Conservation (phyloP, 64 coral and sea anemone genomes). For the Dendronephthya gigantea region DNA sequence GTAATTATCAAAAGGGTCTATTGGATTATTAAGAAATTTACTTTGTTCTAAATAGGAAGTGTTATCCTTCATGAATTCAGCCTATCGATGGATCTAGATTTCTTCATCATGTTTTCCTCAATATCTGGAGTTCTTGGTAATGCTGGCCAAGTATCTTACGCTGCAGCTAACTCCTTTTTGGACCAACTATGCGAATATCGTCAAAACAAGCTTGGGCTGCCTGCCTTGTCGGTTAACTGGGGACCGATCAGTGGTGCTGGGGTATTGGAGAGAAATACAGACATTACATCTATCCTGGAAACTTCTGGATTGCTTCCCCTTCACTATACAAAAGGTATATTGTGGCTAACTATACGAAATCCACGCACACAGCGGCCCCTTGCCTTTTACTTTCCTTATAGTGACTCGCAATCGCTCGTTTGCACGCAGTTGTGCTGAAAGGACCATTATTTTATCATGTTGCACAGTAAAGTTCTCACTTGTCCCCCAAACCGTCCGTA, state of each 20-base stretch:
- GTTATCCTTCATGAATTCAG: slow-evolving; percentile 47
- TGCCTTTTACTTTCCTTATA: no score
- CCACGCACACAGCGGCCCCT: no score
- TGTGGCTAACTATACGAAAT: no score
- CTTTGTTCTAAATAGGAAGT: slow-evolving; percentile 24
- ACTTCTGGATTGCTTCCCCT: slow-evolving; percentile 2
- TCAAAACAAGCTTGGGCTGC: slow-evolving; percentile 40
- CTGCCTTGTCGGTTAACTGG: slow-evolving; percentile 55
- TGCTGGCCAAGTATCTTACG: slow-evolving; percentile 28
- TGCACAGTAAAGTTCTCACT: no score
- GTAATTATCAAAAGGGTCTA: no score
- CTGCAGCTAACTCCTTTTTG: slow-evolving; percentile 46
- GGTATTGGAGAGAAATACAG: slow-evolving; percentile 18
- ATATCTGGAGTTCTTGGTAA: slow-evolving; percentile 44
- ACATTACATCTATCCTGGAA: slow-evolving; percentile 14
- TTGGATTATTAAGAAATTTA: no score
- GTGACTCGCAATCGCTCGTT: no score
- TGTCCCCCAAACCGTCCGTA: no score
- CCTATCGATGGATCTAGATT: slow-evolving; percentile 54
- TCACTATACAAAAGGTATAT: neutral
- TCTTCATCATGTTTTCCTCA: slow-evolving; percentile 67
- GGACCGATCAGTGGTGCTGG: slow-evolving; percentile 59
- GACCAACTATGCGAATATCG: slow-evolving; percentile 50
- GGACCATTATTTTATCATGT: no score
- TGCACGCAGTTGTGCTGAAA: no score